Evolutionary conservation across 2,888 invertebrate genomes (phyloP).

Genomic region (Aphodius granarius): DNA sequence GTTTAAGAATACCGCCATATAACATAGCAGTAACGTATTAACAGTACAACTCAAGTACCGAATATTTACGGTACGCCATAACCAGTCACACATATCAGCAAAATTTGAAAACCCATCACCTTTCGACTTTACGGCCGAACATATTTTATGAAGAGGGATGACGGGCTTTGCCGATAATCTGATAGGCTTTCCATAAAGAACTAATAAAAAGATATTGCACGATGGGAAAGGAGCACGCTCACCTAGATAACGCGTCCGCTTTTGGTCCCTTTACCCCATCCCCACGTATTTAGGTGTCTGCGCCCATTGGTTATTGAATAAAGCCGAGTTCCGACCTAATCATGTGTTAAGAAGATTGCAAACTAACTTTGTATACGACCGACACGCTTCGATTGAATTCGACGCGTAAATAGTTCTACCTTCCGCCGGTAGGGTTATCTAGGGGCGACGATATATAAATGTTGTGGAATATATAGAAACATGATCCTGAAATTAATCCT

Average conservation of each 20-base stretch:
- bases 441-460: too few species aligned
- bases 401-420: not conserved
- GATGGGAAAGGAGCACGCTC: constrained; percentile 1
- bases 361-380: constrained; percentile 32
- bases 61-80: not conserved
- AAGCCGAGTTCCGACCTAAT: constrained; percentile 30
- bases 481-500: too few species aligned
- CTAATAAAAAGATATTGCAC: constrained; percentile 13
- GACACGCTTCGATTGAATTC: constrained; percentile 14
- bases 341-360: constrained; percentile 32
- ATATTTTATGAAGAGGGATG: constrained; percentile 3
- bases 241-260: constrained; percentile 3
- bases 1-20: not conserved
- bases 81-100: not conserved
- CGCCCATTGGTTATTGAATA: constrained; percentile 25
- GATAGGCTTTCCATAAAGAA: constrained; percentile 15
- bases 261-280: not conserved
- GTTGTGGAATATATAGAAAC: too few species aligned
- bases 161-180: constrained; percentile 8
- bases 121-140: not conserved
- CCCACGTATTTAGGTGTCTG: constrained; percentile 3
- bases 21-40: not conserved
- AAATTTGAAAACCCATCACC: not conserved
- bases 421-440: not conserved
- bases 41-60: not conserved